These are phyloP conservation scores for Chironomus striatipennis DNA, from an alignment of 1,140 invertebrate genomes.

Conservation along the genomic window DNA sequence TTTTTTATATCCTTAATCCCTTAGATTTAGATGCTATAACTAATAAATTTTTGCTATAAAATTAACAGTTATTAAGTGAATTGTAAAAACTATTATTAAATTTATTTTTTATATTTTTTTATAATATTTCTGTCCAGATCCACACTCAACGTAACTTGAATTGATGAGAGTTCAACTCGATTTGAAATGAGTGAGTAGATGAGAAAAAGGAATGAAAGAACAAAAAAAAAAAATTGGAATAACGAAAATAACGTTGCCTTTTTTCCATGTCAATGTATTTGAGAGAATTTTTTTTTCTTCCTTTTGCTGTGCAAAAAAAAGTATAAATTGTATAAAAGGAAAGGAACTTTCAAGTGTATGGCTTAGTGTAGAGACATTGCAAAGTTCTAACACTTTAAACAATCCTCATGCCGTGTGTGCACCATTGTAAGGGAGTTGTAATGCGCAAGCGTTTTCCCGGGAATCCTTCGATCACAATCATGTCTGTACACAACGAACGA, in stretches of 20 bases:
- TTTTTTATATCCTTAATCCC: not conserved
- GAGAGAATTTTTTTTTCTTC: not conserved
- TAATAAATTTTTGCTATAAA: not conserved
- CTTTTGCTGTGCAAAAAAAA: not conserved
- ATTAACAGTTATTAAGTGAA: not conserved
- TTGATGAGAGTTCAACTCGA: slow-evolving; percentile 20
- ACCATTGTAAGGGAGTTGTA: not conserved
- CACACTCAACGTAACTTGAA: slow-evolving; percentile 23
- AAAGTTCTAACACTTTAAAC: slow-evolving; percentile 5
- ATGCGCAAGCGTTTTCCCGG: slow-evolving; percentile 19
- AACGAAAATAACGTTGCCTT: slow-evolving; percentile 22
- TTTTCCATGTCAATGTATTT: slow-evolving; percentile 5
- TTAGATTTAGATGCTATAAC: no score
- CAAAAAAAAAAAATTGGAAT: slow-evolving; percentile 13
- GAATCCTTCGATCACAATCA: not conserved
- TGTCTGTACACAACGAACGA: not conserved
- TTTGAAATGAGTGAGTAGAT: not conserved
- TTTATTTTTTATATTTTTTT: slow-evolving; percentile 1
- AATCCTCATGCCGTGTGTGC: not conserved
- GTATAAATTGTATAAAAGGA: no score
- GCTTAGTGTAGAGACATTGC: not conserved
- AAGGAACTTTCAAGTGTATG: not conserved
- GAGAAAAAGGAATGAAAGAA: not conserved
- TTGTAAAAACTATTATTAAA: not conserved
- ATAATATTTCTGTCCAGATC: not conserved